Percentiles rank a stretch among this genome's conserved stretches.
phyloP scores from a whole-genome alignment of 2,797 vertebrate species.

The Tangara arthus region DNA sequence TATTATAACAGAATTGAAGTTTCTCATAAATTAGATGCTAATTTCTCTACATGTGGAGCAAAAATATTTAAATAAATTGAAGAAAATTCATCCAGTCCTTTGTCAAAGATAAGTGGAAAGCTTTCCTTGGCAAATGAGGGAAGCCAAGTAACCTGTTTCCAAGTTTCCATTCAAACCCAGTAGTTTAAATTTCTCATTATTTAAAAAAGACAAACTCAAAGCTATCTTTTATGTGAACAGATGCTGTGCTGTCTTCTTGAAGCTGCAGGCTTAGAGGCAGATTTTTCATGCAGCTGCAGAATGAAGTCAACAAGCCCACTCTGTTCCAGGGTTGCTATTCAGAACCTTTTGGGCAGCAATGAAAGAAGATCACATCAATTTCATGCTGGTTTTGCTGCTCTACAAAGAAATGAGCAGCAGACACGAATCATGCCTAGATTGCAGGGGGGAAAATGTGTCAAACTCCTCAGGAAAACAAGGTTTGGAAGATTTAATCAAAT shows the following conservation, averaged over 20 bases:
- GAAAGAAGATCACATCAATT: slow-evolving; percentile 40
- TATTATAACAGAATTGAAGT: neutral
- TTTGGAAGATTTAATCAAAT: neutral
- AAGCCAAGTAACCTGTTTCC: neutral
- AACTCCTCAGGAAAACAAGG: neutral
- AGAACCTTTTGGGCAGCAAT: slow-evolving; percentile 30
- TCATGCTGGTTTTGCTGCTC: slow-evolving; percentile 17
- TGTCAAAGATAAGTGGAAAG: neutral
- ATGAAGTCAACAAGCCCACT: slow-evolving; percentile 32
- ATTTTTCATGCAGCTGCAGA: slow-evolving; percentile 61
- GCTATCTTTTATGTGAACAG: slow-evolving; percentile 42
- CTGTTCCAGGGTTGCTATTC: slow-evolving; percentile 46
- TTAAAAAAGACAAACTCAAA: slow-evolving; percentile 3
- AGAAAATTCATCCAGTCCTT: neutral
- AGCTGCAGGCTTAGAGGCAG: slow-evolving; percentile 23
- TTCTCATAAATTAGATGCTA: neutral
- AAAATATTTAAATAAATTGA: neutral
- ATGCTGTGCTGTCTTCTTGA: slow-evolving; percentile 18
- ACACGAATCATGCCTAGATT: neutral
- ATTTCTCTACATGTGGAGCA: neutral
- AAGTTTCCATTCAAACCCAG: neutral
- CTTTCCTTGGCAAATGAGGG: neutral
- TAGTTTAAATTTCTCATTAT: neutral
- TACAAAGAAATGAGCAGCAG: neutral
- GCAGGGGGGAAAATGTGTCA: neutral